phyloP scores from a whole-genome alignment of 1,140 invertebrate genomes.

The Orius laevigatus region DNA sequence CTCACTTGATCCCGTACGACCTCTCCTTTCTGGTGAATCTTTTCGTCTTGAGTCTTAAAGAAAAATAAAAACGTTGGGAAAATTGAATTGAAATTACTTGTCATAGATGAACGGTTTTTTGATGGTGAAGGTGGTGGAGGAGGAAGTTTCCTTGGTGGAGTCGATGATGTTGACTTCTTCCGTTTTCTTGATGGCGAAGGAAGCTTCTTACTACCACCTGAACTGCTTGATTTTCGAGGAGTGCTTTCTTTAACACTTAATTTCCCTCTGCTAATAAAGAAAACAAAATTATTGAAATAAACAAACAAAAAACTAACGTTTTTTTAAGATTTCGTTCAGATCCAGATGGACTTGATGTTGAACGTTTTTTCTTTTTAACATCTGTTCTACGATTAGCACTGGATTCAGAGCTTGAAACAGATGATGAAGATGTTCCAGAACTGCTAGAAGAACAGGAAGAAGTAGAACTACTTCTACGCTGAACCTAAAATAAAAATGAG shows the following conservation, averaged over 20 bases:
- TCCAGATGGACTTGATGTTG: background rate
- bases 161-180: conserved; percentile 1
- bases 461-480: too few species aligned
- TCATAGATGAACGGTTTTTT: background rate
- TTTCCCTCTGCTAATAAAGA: background rate
- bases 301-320: background rate
- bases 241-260: conserved; percentile 6
- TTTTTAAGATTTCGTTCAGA: background rate
- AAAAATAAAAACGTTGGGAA: background rate
- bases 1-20: background rate
- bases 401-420: too few species aligned
- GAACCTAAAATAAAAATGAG: too few species aligned
- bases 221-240: conserved; percentile 6
- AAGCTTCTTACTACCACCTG: conserved; percentile 2
- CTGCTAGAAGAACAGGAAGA: too few species aligned
- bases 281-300: background rate
- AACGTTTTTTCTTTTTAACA: background rate
- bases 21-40: background rate
- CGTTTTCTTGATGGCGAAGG: conserved; percentile 3
- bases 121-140: conserved; percentile 1
- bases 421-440: too few species aligned
- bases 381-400: too few species aligned
- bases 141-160: conserved; percentile 1
- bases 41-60: background rate
- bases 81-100: background rate